phyloP scores from a whole-genome alignment of 2,888 invertebrate species.

The Electrophaes corylata region DNA sequence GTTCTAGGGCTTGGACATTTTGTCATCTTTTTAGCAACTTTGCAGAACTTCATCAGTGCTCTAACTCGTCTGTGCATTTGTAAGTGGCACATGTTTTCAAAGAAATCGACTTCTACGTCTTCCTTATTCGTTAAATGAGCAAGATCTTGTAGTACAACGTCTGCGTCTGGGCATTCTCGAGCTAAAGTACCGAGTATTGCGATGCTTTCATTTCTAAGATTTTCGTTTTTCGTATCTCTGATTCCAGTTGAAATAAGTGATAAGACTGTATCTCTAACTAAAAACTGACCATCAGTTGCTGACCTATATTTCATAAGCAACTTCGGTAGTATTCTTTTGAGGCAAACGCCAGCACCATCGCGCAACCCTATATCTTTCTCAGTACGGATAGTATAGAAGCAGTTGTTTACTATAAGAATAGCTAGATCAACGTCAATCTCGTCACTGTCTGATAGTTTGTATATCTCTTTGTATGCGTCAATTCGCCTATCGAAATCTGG shows the following conservation, averaged over 20 bases:
- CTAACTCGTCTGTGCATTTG: conserved; percentile 94
- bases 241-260: conserved; percentile 89
- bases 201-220: conserved; percentile 91
- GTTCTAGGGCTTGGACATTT: conserved; percentile 87
- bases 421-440: conserved; percentile 87
- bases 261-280: conserved; percentile 90
- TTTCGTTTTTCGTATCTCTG: conserved; percentile 87
- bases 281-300: conserved; percentile 85
- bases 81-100: conserved; percentile 95
- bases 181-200: conserved; percentile 90
- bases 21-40: conserved; percentile 85
- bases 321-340: conserved; percentile 88
- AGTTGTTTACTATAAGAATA: conserved; percentile 91
- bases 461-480: conserved; percentile 89
- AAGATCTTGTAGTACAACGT: conserved; percentile 89
- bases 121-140: conserved; percentile 86
- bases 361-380: conserved; percentile 93
- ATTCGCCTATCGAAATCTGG: conserved; percentile 94
- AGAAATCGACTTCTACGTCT: conserved; percentile 96
- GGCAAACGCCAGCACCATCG: conserved; percentile 90
- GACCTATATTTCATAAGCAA: conserved; percentile 84
- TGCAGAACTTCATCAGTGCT: conserved; percentile 91
- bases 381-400: conserved; percentile 89
- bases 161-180: conserved; percentile 87
- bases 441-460: conserved; percentile 74